Percentiles rank a stretch among this genome's conserved stretches.
phyloP scores from a whole-genome alignment of 2,888 invertebrate species.

The Octonoba sinensis region DNA sequence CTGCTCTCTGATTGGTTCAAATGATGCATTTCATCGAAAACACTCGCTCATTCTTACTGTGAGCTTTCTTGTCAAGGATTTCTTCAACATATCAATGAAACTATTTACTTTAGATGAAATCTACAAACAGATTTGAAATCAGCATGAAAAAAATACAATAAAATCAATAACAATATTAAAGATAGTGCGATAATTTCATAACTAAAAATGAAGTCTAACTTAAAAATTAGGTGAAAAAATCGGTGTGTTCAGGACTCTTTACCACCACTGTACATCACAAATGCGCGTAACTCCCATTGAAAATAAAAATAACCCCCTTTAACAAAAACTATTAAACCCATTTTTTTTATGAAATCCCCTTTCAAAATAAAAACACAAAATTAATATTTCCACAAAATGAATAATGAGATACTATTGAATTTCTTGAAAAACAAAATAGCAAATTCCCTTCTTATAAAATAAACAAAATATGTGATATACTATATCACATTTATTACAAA shows the following conservation, averaged over 20 bases:
- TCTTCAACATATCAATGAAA: background rate
- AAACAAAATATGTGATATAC: too few relatives aligned
- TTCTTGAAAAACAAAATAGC: too few relatives aligned
- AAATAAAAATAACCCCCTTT: too few relatives aligned
- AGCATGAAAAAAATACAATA: background rate
- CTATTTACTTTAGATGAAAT: background rate
- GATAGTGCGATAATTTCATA: background rate
- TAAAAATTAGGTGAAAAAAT: background rate
- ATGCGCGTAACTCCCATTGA: too few relatives aligned
- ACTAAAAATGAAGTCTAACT: background rate
- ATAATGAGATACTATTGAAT: too few relatives aligned
- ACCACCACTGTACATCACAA: background rate
- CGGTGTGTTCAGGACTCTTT: background rate
- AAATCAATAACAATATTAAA: background rate
- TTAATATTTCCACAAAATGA: too few relatives aligned
- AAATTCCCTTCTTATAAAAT: too few relatives aligned
- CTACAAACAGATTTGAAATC: background rate
- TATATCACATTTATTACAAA: too few relatives aligned
- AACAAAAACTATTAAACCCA: too few relatives aligned
- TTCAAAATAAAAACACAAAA: too few relatives aligned
- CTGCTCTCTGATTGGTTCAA: background rate
- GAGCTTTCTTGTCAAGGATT: background rate
- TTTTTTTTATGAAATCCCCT: too few relatives aligned
- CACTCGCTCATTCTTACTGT: background rate
- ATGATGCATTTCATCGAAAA: background rate